These are phyloP conservation scores for Zaprionus kolodkinae DNA, from an alignment of 1,140 invertebrate species.

Conservation along the genomic window DNA sequence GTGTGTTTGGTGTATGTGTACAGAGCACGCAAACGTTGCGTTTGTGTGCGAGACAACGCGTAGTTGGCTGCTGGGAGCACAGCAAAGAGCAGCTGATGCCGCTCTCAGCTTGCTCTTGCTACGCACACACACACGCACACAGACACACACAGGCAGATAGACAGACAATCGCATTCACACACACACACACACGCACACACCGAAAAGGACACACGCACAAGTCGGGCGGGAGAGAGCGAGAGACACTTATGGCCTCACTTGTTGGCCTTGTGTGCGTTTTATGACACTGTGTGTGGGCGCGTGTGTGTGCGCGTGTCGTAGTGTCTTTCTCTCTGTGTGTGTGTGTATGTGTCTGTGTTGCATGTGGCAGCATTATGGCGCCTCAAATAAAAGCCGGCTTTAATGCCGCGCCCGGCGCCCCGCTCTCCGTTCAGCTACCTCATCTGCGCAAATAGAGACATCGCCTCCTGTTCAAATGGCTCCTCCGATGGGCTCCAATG, in stretches of 20 bases:
- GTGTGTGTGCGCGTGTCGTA: constrained; percentile 19
- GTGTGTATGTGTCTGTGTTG: constrained; percentile 53
- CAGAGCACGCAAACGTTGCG: constrained; percentile 20
- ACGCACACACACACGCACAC: neutral
- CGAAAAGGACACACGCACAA: too few species aligned
- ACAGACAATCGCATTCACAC: neutral
- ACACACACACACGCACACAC: constrained; percentile 7
- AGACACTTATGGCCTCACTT: constrained; percentile 30
- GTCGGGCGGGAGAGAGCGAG: neutral
- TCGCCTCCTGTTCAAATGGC: constrained; percentile 23
- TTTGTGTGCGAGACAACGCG: constrained; percentile 68
- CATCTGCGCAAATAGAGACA: constrained; percentile 13
- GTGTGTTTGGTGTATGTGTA: neutral
- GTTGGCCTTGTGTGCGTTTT: constrained; percentile 47
- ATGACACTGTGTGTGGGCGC: constrained; percentile 32
- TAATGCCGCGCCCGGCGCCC: constrained; percentile 45
- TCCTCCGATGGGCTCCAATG: constrained; percentile 12
- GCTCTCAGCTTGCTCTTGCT: constrained; percentile 5
- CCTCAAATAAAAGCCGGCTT: constrained; percentile 73
- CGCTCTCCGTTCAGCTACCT: neutral
- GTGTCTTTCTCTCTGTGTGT: constrained; percentile 21
- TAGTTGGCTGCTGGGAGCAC: constrained; percentile 59
- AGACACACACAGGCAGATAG: neutral
- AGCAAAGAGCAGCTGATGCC: constrained; percentile 45
- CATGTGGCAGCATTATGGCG: constrained; percentile 76